Evolutionary conservation across 2,888 invertebrate species (phyloP), one percentile per base, ranked within the genome.

Genomic region (Pterostichus niger): DNA sequence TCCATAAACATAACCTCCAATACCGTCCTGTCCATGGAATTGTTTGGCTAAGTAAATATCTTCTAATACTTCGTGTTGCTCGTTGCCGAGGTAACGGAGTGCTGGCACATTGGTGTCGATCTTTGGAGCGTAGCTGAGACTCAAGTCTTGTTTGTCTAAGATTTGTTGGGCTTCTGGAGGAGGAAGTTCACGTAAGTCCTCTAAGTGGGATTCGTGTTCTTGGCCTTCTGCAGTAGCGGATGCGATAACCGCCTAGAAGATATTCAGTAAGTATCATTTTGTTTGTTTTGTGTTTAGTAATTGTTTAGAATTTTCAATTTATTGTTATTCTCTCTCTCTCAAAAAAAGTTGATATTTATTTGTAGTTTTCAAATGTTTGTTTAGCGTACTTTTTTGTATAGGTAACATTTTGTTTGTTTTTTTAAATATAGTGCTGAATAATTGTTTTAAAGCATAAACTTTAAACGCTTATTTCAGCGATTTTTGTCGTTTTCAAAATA

Each of bases 1-100:
- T 0, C 95, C 95, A 86, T 95, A 95, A 0, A 92, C 91, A 86
- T 94, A 95, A 13, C 93, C 93, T 0, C 95, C 95, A 68, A 93
- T 89, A 31, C 90, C 90, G 85, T 91, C 91, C 87, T 95, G 95
- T 0, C 95, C 95, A 87, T 95, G 95, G 88, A 92, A 95, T 86
- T 95, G 95, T 83, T 93, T 91, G 0, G 94, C 94, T 84, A 93
- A 91, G 88, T 94, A 94, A 7, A 94, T 93, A 88, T 94, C 94
- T 88, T 95, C 94, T 54, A 93, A 90, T 84, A 93, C 94, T 59
- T 94, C 93, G 6, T 93, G 92, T 0, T 93, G 92, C 88, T 94
- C 88, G 44, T 89, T 87, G 9, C 89, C 89, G 13, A 89, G 85
- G 75, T 84, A 88, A 44, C 92, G 89, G 44, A 92, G 86, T 10